These are phyloP conservation scores for Loris lydekkerianus DNA, from an alignment of 2,797 vertebrate genomes.

Conservation along the genomic window DNA sequence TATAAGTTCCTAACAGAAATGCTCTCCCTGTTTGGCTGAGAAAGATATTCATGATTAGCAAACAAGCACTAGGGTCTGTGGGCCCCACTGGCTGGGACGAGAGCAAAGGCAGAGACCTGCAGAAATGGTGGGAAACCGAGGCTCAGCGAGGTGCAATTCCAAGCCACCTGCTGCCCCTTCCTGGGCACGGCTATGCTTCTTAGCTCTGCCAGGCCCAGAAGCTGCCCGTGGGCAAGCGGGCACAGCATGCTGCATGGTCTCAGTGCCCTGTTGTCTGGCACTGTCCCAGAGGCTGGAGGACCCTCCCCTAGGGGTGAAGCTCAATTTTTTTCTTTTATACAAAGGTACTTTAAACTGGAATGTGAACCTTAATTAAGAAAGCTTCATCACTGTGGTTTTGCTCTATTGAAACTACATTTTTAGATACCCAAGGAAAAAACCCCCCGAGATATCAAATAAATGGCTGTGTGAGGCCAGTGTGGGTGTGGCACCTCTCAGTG, in stretches of 20 bases:
- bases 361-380: background rate
- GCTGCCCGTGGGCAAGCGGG: background rate
- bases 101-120: background rate
- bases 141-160: background rate
- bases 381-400: too few species aligned
- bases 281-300: background rate
- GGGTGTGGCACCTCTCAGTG: fast-evolving
- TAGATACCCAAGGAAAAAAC: background rate
- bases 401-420: background rate
- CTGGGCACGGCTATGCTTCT: background rate
- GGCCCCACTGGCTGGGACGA: background rate
- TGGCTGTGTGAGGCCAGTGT: background rate
- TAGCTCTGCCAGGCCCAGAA: background rate
- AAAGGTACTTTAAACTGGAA: background rate
- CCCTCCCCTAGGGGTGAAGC: too few species aligned
- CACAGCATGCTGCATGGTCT: too few species aligned
- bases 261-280: fast-evolving
- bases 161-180: background rate
- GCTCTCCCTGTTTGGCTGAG: fast-evolving
- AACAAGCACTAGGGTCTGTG: fast-evolving
- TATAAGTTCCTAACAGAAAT: background rate
- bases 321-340: too few species aligned
- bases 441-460: background rate
- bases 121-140: background rate
- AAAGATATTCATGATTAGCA: background rate